Evolutionary conservation across 2,113 vertebrate species (phyloP).

Genomic region (Callithrix jacchus): DNA sequence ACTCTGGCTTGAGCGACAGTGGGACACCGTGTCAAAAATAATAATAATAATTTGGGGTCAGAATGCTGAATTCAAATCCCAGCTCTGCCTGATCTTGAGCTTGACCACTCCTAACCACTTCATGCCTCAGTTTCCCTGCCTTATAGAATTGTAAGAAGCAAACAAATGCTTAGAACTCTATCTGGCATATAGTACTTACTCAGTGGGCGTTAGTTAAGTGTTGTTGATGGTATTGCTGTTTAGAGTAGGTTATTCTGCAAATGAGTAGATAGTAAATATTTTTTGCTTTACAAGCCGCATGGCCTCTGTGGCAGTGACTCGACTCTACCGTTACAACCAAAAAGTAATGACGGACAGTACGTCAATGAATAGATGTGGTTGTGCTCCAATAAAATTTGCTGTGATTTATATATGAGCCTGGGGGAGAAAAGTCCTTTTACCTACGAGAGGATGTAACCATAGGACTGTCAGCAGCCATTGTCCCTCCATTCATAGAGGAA

Average conservation of each 20-base stretch:
- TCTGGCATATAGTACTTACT: background rate
- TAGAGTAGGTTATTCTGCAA: constrained; percentile 26
- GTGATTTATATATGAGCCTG: background rate
- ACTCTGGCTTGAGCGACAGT: too few species aligned
- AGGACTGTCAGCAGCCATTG: background rate
- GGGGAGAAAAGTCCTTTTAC: background rate
- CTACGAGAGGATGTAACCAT: background rate
- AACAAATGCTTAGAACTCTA: background rate
- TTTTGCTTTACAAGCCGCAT: background rate
- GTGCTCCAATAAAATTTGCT: background rate
- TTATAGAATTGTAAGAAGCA: background rate
- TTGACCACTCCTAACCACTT: background rate
- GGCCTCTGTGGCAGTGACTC: background rate
- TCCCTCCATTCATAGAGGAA: background rate
- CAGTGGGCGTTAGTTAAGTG: background rate
- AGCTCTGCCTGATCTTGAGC: background rate
- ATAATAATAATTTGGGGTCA: background rate
- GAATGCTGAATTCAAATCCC: background rate
- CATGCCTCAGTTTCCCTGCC: background rate
- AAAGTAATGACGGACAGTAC: background rate
- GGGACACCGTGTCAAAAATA: too few species aligned
- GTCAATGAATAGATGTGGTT: background rate
- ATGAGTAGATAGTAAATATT: background rate
- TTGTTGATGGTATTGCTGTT: background rate
- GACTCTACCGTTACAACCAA: background rate